Base-by-base conservation (phyloP, 2,797 vertebrate species). In the Sebastes oblongus region DNA sequence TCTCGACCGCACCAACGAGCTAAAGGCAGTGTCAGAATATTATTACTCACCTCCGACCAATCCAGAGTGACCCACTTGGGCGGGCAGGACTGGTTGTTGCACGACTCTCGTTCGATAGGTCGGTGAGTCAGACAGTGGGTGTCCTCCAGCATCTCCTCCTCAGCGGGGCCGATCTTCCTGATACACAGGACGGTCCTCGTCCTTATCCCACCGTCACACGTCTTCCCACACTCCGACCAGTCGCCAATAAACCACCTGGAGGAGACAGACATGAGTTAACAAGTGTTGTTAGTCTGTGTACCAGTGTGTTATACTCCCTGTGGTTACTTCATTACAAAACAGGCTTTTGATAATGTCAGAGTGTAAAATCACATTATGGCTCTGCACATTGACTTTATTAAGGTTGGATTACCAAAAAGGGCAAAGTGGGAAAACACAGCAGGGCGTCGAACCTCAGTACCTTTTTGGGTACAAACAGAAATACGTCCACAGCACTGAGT, bases 81-180 rank as follows among this genome's bases (percentile, higher is more conserved):
- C 2, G 98, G 98, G 85, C 98, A 99, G 64, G 98, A 98, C 93
- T 99, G 98, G 87, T 97, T 99, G 95, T 99, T 99, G 95, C 98
- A 99, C 59, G 96, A 88, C 91, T 99, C 98, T 69, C 94, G 96
- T 80, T 99, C 98, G n/a, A 97, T 90, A 13, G 98, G 98, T 11
- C 96, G 94, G 82, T 99, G 97, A 29, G 98, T 99, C 84, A 99
- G 95, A 85, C 98, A 99, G 92, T 95, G 96, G 75, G 92, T 95
- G 93, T 95, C 97, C 80, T 98, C 97, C 91, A 99, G 93, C 0
- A 97, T 98, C 93, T 99, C 98, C 89, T 99, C 98, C 91, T 98
- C 97, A 1, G 97, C 95, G 1, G 97, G 97, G 14, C 97, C 96
- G 1, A 98, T 97, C 94, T 96, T 97, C 75, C 97, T 96, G 93